Conservation (phyloP, 2,888 invertebrate genomes). For the Melikaiella ostensackeni region DNA sequence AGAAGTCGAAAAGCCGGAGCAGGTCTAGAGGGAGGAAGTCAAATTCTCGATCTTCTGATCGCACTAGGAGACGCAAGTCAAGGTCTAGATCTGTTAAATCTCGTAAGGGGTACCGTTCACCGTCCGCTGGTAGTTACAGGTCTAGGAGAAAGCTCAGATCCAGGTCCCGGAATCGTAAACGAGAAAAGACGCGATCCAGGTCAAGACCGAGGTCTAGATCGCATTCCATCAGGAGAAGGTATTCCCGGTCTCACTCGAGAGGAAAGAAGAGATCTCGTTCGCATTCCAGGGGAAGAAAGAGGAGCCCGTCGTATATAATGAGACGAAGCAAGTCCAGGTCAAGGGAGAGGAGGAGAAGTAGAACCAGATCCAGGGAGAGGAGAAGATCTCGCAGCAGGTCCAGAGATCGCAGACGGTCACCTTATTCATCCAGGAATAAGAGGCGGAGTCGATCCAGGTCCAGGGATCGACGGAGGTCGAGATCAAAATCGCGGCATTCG, state of each 20-base stretch:
- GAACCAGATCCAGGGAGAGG: conserved; percentile 62
- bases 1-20: conserved; percentile 58
- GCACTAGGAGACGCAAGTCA: conserved; percentile 51
- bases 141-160: conserved; percentile 54
- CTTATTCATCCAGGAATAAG: conserved; percentile 62
- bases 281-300: conserved; percentile 61
- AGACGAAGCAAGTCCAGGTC: conserved; percentile 57
- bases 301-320: conserved; percentile 62
- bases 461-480: conserved; percentile 64
- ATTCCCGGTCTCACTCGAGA: conserved; percentile 67
- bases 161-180: conserved; percentile 46
- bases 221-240: conserved; percentile 62
- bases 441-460: conserved; percentile 64
- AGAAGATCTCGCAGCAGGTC: conserved; percentile 55
- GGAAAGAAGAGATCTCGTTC: conserved; percentile 65
- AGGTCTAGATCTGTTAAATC: conserved; percentile 48
- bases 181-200: conserved; percentile 44
- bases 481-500: conserved; percentile 66
- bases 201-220: conserved; percentile 63
- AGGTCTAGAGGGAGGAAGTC: conserved; percentile 61
- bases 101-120: conserved; percentile 65
- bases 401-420: conserved; percentile 65
- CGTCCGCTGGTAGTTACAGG: conserved; percentile 67
- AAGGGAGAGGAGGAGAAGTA: conserved; percentile 61
- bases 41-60: conserved; percentile 52